phyloP scores from a whole-genome alignment of 92 coral and sea anemone genomes.

The Micromussa lordhowensis region DNA sequence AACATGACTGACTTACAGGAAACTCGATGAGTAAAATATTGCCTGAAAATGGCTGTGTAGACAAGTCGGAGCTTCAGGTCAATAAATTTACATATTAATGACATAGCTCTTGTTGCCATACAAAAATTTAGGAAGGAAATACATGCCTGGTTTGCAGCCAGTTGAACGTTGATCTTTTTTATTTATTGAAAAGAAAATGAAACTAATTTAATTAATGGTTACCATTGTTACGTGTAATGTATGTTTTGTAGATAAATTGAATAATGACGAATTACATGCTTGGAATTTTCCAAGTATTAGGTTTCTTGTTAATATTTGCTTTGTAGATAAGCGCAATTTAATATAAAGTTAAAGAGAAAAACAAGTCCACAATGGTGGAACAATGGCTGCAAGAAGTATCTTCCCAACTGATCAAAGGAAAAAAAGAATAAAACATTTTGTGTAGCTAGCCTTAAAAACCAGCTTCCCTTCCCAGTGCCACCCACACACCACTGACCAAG shows the following conservation, averaged over 20 bases:
- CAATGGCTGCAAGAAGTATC: background rate
- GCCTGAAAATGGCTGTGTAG: background rate
- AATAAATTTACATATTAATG: background rate
- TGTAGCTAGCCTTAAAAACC: background rate
- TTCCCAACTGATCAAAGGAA: background rate
- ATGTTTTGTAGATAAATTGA: conserved; percentile 15
- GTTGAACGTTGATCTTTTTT: conserved; percentile 15
- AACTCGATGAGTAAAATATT: background rate
- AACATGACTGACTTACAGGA: too few relatives aligned
- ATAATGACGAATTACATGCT: background rate
- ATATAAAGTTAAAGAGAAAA: background rate
- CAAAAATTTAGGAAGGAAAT: background rate
- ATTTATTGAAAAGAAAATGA: conserved; percentile 23
- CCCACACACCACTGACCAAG: background rate
- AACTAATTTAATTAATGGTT: background rate
- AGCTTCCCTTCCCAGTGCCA: background rate
- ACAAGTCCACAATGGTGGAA: background rate
- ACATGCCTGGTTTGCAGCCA: background rate
- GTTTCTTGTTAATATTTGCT: conserved; percentile 34
- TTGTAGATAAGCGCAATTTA: conserved; percentile 24
- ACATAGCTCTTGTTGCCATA: background rate
- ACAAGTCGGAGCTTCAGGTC: background rate
- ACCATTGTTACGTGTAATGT: background rate
- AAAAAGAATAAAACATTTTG: background rate
- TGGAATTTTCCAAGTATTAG: background rate